Base-by-base conservation (phyloP, 2,888 invertebrate species). In the Celastrina argiolus region DNA sequence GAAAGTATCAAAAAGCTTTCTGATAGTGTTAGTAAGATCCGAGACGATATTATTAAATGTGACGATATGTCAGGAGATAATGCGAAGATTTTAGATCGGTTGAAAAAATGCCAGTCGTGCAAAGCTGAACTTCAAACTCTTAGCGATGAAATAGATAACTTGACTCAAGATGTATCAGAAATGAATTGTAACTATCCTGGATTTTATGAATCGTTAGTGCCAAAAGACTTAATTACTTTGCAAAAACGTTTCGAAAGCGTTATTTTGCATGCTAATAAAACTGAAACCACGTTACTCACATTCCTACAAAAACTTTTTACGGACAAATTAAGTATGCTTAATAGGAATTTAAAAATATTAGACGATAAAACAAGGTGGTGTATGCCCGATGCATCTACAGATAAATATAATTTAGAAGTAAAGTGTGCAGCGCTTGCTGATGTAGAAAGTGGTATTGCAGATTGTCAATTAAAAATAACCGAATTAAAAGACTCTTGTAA, bases 341-440 rank as follows among this genome's bases (percentile, higher is more conserved):
- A 96, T 75, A 93, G 97, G 74, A 94, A 96, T 78, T 93, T 98
- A 10, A 92, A 94, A 64, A 94, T 96, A 1, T 94, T 96, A 72
- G 95, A 95, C 70, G 98, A 98, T 78, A 98, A 98, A 84, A 94
- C 97, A 0, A 92, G 94, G 14, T 98, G 98, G 97, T 98, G 98
- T 81, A 93, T 95, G 76, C 97, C 97, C 0, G 98, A 98, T 78
- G 93, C 95, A 1, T 94, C 95, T 39, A 97, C 97, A 77, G 98
- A 98, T 78, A 95, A 95, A 81, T 98, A 98, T 81, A 97, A 97
- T 79, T 92, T 98, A 34, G 97, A 98, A 90, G 97, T 97, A 0
- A 98, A 98, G 86, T 93, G 95, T 75, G 94, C 96, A 1, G 95
- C 97, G 0, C 81, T 98, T 41, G 89, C 91, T 68, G 97, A 97